A percentile compares a stretch with the other conserved stretches of the same genome.
Evolutionary conservation across 2,797 vertebrate species (phyloP).

Genomic region (Xerus rutilus): DNA sequence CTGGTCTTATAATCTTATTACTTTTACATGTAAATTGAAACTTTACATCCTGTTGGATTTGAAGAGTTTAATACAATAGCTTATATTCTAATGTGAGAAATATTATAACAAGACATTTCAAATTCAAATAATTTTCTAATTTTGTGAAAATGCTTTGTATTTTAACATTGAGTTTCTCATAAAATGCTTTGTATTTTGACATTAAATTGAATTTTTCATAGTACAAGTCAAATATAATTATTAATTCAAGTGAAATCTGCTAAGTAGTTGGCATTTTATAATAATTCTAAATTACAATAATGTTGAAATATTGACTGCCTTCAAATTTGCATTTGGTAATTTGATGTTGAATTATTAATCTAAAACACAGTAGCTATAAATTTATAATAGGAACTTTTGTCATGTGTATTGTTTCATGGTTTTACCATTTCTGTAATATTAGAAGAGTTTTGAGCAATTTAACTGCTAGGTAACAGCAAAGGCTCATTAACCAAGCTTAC

Average conservation of each 20-base stretch:
- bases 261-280: not conserved
- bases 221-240: not conserved
- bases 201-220: not conserved
- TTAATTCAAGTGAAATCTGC: conserved; percentile 32
- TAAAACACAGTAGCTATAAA: not conserved
- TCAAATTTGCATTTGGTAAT: not conserved
- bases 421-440: not conserved
- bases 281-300: conserved; percentile 10
- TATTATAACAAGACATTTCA: conserved; percentile 40
- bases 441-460: not conserved
- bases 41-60: conserved; percentile 43
- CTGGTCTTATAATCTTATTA: not conserved
- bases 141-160: not conserved
- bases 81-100: not conserved
- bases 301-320: not conserved
- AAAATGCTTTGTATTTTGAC: not conserved
- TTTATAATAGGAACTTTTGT: not conserved
- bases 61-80: not conserved
- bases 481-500: not conserved
- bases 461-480: not conserved
- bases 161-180: not conserved
- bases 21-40: conserved; percentile 18
- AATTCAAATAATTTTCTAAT: not conserved
- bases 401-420: not conserved
- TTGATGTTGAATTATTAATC: not conserved